These are phyloP conservation scores for Phenganax stokvisi DNA, from an alignment of 92 coral and sea anemone genomes.

Conservation along the genomic window DNA sequence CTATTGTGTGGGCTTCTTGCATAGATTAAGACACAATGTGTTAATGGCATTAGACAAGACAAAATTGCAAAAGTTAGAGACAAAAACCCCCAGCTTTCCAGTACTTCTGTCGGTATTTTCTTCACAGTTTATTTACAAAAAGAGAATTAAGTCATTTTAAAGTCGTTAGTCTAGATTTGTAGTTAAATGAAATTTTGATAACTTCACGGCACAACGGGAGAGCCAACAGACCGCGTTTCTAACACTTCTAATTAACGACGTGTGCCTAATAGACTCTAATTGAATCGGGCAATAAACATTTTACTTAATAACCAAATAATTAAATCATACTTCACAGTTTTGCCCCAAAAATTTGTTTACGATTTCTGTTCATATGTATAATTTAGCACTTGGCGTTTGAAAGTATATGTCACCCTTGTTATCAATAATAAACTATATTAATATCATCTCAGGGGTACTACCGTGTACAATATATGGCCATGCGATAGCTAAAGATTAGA, in stretches of 20 bases:
- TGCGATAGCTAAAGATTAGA: slow-evolving; percentile 3
- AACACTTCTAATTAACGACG: slow-evolving; percentile 83
- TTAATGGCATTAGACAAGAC: background rate
- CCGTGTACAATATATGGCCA: background rate
- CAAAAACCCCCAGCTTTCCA: background rate
- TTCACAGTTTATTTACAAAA: too few relatives aligned
- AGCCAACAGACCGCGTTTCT: slow-evolving; percentile 5
- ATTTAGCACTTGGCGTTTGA: background rate
- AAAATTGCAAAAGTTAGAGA: background rate
- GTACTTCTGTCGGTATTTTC: too few relatives aligned
- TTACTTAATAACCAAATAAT: slow-evolving; percentile 46
- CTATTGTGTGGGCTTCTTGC: background rate
- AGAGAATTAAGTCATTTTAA: background rate
- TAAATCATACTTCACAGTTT: slow-evolving; percentile 35
- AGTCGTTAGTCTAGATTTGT: background rate
- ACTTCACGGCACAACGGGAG: slow-evolving; percentile 24
- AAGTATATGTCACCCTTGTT: background rate
- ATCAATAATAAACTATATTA: slow-evolving; percentile 2
- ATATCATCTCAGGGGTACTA: background rate
- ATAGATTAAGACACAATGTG: slow-evolving; percentile 1
- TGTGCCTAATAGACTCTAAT: slow-evolving; percentile 87
- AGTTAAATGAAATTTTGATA: slow-evolving; percentile 24
- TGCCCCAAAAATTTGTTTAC: slow-evolving; percentile 26
- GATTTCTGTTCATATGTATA: background rate
- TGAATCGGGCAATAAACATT: slow-evolving; percentile 88